Conservation (phyloP, 2,113 vertebrate genomes). For the Nothoprocta pentlandii region DNA sequence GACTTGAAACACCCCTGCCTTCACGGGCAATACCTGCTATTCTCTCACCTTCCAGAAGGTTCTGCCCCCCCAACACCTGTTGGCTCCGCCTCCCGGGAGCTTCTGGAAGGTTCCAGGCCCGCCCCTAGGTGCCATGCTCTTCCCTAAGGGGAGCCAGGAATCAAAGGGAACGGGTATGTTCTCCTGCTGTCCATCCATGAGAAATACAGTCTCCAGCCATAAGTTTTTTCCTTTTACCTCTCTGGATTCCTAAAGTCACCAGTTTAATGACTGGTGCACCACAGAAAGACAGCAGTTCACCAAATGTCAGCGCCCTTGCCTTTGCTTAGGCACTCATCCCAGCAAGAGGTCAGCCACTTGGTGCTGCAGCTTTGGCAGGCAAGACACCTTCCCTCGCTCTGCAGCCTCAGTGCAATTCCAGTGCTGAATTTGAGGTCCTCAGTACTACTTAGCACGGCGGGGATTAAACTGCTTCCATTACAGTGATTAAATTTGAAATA, state of each 20-base stretch:
- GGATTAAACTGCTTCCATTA: neutral
- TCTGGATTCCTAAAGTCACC: neutral
- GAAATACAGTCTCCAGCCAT: neutral
- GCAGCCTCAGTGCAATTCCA: neutral
- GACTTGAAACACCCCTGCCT: too few species aligned
- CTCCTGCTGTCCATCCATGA: too few species aligned
- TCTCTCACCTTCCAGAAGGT: too few species aligned
- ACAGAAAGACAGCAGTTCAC: neutral
- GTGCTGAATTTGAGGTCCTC: fast-evolving
- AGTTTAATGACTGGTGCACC: neutral
- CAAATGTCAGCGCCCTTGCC: neutral
- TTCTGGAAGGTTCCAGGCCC: too few species aligned
- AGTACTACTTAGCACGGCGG: neutral
- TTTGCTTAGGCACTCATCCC: fast-evolving
- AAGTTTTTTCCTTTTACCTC: fast-evolving
- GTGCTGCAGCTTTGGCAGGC: neutral
- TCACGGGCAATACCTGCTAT: too few species aligned
- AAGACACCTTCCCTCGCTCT: neutral
- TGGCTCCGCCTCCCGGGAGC: too few species aligned
- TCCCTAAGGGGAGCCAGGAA: too few species aligned
- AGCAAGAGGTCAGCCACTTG: neutral
- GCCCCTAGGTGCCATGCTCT: too few species aligned
- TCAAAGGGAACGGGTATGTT: too few species aligned
- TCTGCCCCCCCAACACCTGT: too few species aligned
- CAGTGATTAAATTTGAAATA: neutral